Conservation (phyloP, 1,140 invertebrate genomes). For the Coptotermes formosanus region DNA sequence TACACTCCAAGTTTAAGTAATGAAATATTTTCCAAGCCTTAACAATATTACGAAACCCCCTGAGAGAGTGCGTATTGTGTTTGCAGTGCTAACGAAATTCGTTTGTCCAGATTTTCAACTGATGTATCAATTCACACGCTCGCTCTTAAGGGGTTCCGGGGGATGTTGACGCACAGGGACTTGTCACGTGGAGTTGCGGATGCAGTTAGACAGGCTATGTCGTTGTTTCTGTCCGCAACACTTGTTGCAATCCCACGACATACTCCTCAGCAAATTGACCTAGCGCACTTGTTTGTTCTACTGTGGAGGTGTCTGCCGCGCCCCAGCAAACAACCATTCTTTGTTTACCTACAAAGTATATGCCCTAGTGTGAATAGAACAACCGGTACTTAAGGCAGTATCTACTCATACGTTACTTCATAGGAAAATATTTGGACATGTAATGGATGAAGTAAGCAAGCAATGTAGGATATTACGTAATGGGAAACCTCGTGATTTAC, state of each 20-base stretch:
- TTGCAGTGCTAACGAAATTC: constrained; percentile 30
- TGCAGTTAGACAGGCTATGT: background rate
- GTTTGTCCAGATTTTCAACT: constrained; percentile 23
- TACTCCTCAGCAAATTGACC: background rate
- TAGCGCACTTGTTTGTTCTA: background rate
- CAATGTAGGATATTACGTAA: too few species aligned
- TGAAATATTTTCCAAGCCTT: constrained; percentile 34
- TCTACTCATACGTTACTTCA: background rate
- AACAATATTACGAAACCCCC: constrained; percentile 30
- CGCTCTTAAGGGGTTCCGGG: background rate
- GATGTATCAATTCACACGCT: constrained; percentile 25
- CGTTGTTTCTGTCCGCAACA: background rate
- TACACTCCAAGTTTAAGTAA: constrained; percentile 22
- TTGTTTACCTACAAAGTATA: background rate
- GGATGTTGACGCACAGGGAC: constrained; percentile 6
- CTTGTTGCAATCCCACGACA: constrained; percentile 26
- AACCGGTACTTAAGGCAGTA: background rate
- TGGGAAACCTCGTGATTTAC: too few species aligned
- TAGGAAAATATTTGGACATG: too few species aligned
- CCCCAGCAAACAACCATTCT: background rate
- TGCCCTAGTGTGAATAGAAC: background rate
- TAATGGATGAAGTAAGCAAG: too few species aligned
- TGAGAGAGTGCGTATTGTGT: constrained; percentile 23
- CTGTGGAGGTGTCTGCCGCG: background rate
- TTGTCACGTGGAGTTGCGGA: background rate